Percentiles rank a stretch among this genome's conserved stretches.
Evolutionary conservation across 2,797 vertebrate species (phyloP).

Genomic region (Fratercula arctica): DNA sequence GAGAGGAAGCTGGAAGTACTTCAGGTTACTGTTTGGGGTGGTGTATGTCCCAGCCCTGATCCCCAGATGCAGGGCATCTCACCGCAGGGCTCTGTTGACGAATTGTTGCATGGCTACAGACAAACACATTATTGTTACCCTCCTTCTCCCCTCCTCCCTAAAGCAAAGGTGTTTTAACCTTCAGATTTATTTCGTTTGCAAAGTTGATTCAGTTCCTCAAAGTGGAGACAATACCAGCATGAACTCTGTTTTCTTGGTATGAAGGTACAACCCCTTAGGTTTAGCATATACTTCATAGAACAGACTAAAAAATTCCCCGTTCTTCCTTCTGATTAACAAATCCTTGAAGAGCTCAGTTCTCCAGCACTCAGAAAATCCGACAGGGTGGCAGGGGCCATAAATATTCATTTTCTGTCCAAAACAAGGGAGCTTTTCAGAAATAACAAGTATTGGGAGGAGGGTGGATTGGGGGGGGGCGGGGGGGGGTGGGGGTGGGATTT

Average conservation of each 20-base stretch:
- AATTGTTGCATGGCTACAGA: neutral
- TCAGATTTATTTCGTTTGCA: neutral
- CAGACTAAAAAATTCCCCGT: neutral
- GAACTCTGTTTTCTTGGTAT: neutral
- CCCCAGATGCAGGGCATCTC: neutral
- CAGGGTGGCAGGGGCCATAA: neutral
- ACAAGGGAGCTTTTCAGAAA: neutral
- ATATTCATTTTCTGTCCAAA: neutral
- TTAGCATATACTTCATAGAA: neutral
- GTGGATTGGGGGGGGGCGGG: neutral
- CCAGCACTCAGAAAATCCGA: neutral
- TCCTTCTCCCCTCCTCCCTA: neutral
- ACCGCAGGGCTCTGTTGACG: neutral
- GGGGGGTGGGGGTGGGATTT: neutral
- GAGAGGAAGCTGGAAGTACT: slow-evolving; percentile 7
- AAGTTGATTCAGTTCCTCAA: neutral
- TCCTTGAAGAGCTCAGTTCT: neutral
- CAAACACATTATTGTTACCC: neutral
- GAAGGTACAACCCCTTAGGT: neutral
- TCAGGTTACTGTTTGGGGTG: neutral
- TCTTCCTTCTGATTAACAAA: neutral
- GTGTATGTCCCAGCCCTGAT: neutral
- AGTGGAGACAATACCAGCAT: neutral
- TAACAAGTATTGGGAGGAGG: neutral
- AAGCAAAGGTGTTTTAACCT: neutral